Conservation (phyloP, 1,140 invertebrate species). For the Sitobion miscanthi region DNA sequence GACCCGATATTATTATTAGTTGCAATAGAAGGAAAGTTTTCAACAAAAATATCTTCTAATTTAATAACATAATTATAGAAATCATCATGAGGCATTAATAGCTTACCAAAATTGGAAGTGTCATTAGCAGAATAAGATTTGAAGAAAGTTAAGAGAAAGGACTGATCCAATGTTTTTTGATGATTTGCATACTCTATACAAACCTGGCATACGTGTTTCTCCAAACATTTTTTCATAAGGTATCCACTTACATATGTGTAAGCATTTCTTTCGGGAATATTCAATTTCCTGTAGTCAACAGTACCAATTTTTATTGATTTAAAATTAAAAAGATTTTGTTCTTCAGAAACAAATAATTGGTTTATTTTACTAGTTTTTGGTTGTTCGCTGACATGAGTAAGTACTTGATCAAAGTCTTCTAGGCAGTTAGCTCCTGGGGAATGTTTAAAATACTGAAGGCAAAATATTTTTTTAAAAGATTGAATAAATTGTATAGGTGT, state of each 20-base stretch:
- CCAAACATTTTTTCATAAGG: conserved; percentile 3
- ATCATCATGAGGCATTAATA: conserved; percentile 13
- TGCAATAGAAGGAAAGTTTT: neutral
- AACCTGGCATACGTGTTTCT: neutral
- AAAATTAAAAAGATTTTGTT: conserved; percentile 17
- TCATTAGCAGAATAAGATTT: neutral
- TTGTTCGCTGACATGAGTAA: neutral
- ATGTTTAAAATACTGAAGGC: neutral
- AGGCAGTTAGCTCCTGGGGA: neutral
- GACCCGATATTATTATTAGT: neutral
- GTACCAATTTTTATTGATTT: conserved; percentile 20
- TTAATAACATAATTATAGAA: conserved; percentile 16
- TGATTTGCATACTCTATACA: neutral
- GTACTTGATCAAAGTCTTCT: neutral
- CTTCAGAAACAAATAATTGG: neutral
- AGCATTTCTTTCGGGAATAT: too few relatives aligned
- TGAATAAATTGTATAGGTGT: neutral
- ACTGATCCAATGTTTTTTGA: conserved; percentile 14
- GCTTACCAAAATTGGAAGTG: neutral
- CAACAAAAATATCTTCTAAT: neutral
- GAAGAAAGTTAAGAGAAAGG: neutral
- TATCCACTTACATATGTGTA: neutral
- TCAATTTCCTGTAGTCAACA: neutral
- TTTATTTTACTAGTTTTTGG: neutral
- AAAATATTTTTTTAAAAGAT: neutral